Conservation (phyloP, 2,797 vertebrate species). For the Macropodus opercularis region DNA sequence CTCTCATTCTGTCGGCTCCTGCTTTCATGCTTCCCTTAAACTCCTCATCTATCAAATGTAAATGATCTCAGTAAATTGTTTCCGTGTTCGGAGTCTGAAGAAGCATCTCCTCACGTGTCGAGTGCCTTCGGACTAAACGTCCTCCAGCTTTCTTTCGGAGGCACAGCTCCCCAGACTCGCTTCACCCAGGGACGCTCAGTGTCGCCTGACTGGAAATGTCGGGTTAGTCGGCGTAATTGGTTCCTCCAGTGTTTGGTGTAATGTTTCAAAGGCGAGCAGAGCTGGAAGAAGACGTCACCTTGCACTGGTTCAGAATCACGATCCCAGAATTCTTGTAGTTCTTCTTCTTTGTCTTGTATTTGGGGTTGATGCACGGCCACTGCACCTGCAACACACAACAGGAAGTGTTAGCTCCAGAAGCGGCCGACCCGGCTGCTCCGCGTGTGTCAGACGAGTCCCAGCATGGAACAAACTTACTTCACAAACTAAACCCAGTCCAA, state of each 20-base stretch:
- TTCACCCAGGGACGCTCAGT: constrained; percentile 3
- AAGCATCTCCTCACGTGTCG: not conserved
- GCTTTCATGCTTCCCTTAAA: not conserved
- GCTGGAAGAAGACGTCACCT: constrained; percentile 78
- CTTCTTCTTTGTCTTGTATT: constrained; percentile 97
- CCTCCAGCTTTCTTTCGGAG: constrained; percentile 6
- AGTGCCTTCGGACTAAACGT: constrained; percentile 46
- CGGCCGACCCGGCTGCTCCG: too few species aligned
- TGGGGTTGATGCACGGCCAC: constrained; percentile 97
- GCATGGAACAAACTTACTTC: too few species aligned
- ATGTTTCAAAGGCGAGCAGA: too few species aligned
- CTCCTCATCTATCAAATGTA: constrained; percentile 12
- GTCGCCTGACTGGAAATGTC: constrained; percentile 41
- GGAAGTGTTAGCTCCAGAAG: too few species aligned
- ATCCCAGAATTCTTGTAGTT: constrained; percentile 98
- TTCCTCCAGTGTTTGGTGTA: too few species aligned
- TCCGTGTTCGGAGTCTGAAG: not conserved
- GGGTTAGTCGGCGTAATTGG: constrained; percentile 31
- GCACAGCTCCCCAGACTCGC: constrained; percentile 31
- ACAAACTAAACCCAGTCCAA: too few species aligned
- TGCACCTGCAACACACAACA: constrained; percentile 62
- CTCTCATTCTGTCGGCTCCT: constrained; percentile 32
- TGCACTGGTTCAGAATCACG: constrained; percentile 95
- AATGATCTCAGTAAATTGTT: constrained; percentile 29
- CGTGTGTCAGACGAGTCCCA: too few species aligned